Evolutionary conservation across 2,113 vertebrate genomes (phyloP).

Genomic region (Syngnathus floridae): DNA sequence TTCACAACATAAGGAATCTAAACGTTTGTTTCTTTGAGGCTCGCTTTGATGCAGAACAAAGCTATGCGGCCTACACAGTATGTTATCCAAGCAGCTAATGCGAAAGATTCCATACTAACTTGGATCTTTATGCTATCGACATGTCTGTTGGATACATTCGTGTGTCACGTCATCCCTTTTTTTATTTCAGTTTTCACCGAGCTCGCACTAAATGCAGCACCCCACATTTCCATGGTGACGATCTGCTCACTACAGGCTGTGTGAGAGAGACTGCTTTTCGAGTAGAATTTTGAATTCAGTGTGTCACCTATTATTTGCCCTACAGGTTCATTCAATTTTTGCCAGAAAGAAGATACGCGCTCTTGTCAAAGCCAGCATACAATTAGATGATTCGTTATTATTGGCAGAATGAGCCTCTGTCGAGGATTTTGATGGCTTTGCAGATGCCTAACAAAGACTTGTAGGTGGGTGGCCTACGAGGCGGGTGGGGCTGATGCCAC

Average conservation of each 20-base stretch:
- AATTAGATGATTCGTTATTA: conserved; percentile 43
- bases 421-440: conserved; percentile 21
- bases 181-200: neutral
- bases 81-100: neutral
- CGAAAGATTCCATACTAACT: neutral
- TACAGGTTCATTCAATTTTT: conserved; percentile 16
- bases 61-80: neutral
- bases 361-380: conserved; percentile 20
- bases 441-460: conserved; percentile 21
- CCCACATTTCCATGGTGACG: neutral
- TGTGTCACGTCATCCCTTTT: neutral
- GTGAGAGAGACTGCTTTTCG: conserved; percentile 9
- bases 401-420: conserved; percentile 24
- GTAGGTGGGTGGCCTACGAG: conserved; percentile 23
- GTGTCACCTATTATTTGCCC: conserved; percentile 3
- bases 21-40: neutral
- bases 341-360: conserved; percentile 25
- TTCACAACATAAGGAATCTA: neutral
- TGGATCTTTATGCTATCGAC: neutral
- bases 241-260: conserved; percentile 13
- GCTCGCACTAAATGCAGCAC: neutral
- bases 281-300: conserved; percentile 6
- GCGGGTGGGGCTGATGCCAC: conserved; percentile 10
- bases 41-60: neutral
- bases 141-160: neutral